Percentiles rank a stretch among this genome's conserved stretches.
phyloP scores from a whole-genome alignment of 2,113 vertebrate genomes.

The Urocynchramus pylzowi region DNA sequence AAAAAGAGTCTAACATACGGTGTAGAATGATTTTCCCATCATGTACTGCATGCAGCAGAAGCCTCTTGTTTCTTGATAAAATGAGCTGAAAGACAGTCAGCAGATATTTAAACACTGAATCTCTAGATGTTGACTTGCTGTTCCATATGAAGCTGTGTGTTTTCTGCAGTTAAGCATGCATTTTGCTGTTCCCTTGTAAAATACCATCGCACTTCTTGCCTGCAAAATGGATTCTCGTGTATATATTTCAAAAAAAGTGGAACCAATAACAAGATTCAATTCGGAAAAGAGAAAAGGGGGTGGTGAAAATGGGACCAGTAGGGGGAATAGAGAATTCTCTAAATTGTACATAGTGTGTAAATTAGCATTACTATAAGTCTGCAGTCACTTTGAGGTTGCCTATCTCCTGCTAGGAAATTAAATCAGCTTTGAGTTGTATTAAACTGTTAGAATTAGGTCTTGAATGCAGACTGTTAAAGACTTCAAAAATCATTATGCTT shows the following conservation, averaged over 20 bases:
- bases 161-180: slow-evolving; percentile 83
- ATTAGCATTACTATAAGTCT: slow-evolving; percentile 72
- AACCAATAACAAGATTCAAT: slow-evolving; percentile 49
- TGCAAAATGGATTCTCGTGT: slow-evolving; percentile 72
- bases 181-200: slow-evolving; percentile 80
- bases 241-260: slow-evolving; percentile 73
- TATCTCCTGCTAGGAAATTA: slow-evolving; percentile 73
- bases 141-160: slow-evolving; percentile 78
- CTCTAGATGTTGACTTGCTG: slow-evolving; percentile 69
- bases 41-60: slow-evolving; percentile 82
- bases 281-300: slow-evolving; percentile 34
- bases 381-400: slow-evolving; percentile 72
- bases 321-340: slow-evolving; percentile 54
- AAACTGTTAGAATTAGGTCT: slow-evolving; percentile 76
- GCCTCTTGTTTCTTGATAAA: slow-evolving; percentile 82
- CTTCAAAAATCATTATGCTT: slow-evolving; percentile 61
- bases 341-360: slow-evolving; percentile 83
- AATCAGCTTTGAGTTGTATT: slow-evolving; percentile 73
- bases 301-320: slow-evolving; percentile 49
- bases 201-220: slow-evolving; percentile 79
- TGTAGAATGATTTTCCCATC: slow-evolving; percentile 71
- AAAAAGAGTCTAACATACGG: slow-evolving; percentile 61
- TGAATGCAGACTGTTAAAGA: slow-evolving; percentile 75
- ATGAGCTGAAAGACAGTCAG: slow-evolving; percentile 82
- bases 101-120: slow-evolving; percentile 70